Evolutionary conservation across 2,888 invertebrate species (phyloP), one percentile per base, ranked within the genome.

Genomic region (Lasioglossum zephyrum): DNA sequence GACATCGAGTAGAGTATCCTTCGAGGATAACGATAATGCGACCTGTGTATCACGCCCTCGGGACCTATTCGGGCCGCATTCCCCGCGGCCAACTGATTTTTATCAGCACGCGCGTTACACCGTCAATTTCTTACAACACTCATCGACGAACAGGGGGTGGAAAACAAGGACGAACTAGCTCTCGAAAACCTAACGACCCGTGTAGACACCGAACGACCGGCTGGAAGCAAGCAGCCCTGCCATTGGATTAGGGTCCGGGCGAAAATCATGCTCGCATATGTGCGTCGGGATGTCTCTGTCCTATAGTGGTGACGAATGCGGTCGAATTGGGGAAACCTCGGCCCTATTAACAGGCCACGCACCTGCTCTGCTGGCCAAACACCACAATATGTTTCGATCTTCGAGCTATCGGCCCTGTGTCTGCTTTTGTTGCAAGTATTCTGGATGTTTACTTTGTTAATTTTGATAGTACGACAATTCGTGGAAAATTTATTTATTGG

Each of bases 41-140:
- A 26, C 72, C 75, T 74, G 82, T 73, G 78, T 84, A 91, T 88
- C 86, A 87, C 88, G 81, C 90, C 88, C 90, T 18, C 73, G 90
- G 79, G 91, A 74, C 83, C 84, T 63, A 88, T 90, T 72, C 70
- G 82, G 77, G 31, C 77, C 79, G 82, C 84, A 82, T 90, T 87
- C 89, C 87, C 85, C 88, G 84, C 89, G 87, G 91, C 89, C 89
- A 89, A 91, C 91, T 91, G 92, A 92, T 92, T 92, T 92, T 92
- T 91, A 92, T 91, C 90, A 81, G 74, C 82, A 84, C 78, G 53
- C 84, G 81, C 78, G 86, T 86, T 86, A 84, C 87, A 81, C 85
- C 85, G 82, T 69, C 88, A 79, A 91, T 90, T 90, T 88, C 86
- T 90, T 86, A 69, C 76, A 86, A 84, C 85, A 86, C 84, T 89